Evolutionary conservation across 2,888 invertebrate species (phyloP), one percentile per base, ranked within the genome.

Genomic region (Drosophila nigritarsus): DNA sequence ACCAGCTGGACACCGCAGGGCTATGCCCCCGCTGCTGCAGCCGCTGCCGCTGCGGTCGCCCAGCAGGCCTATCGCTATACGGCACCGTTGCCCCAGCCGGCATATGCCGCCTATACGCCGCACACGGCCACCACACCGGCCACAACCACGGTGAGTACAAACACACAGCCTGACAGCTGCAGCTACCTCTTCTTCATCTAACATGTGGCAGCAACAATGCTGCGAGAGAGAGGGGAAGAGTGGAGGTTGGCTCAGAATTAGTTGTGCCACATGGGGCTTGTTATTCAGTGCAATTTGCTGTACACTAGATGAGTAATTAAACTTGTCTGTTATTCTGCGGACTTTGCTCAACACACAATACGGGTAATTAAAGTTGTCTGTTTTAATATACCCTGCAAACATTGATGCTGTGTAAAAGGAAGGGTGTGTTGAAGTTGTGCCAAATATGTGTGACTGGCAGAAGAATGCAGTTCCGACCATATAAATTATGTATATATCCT

Each of bases 1-100:
- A 90, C 93, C 83, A 91, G 91, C 90, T 93, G 93, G 93, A 92
- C 93, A 81, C 93, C 92, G 74, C 93, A 93, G 87, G 93, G 92
- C 60, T 93, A 93, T 87, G 92, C 93, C 82, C 92, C 93, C 69
- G 91, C 93, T 68, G 92, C 92, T 73, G 92, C 92, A 65, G 92
- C 92, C 56, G 92, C 92, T 75, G 91, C 91, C 77, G 92, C 92
- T 75, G 91, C 92, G 67, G 92, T 92, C 55, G 91, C 91, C 73
- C 91, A 92, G 74, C 93, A 93, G 86, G 92, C 93, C 72, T 93
- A 93, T 83, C 92, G 93, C 84, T 93, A 93, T 83, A 92, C 93
- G 77, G 92, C 93, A 54, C 93, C 93, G 72, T 87, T 93, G 83
- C 93, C 93, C 38, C 93, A 93, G 82, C 93, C 92, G 87, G 92